phyloP scores from a whole-genome alignment of 2,888 invertebrate species.

The Lepidonotus clava region DNA sequence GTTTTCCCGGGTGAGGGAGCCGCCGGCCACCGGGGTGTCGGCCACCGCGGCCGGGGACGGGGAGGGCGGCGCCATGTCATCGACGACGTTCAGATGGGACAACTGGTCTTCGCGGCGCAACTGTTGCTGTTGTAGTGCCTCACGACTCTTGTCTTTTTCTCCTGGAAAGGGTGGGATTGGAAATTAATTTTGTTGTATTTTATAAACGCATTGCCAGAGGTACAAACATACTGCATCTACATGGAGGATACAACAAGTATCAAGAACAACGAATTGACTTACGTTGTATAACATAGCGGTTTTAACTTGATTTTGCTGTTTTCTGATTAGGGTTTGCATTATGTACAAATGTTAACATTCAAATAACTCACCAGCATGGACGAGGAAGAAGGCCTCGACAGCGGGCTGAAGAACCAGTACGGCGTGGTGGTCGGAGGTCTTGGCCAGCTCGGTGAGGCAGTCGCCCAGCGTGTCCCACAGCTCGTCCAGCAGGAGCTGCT shows the following conservation, averaged over 20 bases:
- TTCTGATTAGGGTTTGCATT: not conserved
- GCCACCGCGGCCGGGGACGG: slow-evolving; percentile 61
- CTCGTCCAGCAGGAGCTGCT: slow-evolving; percentile 86
- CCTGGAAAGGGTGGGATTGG: slow-evolving; percentile 65
- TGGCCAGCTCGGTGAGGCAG: slow-evolving; percentile 89
- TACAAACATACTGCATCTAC: too few species aligned
- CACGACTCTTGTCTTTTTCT: slow-evolving; percentile 71
- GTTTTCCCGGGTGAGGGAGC: slow-evolving; percentile 70
- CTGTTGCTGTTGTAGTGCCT: slow-evolving; percentile 69
- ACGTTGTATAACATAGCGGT: too few species aligned
- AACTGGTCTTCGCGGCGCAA: slow-evolving; percentile 82
- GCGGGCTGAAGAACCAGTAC: slow-evolving; percentile 92
- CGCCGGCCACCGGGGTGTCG: slow-evolving; percentile 59
- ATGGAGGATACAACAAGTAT: too few species aligned
- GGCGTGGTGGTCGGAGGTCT: slow-evolving; percentile 92
- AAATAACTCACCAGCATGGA: slow-evolving; percentile 85
- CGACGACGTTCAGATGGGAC: slow-evolving; percentile 79
- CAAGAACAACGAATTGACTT: too few species aligned
- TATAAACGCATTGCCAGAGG: too few species aligned
- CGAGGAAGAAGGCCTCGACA: slow-evolving; percentile 94
- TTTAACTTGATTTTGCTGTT: not conserved
- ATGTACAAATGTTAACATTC: not conserved
- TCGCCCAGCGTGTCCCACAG: slow-evolving; percentile 90
- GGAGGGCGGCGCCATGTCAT: slow-evolving; percentile 74
- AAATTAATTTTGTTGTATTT: too few species aligned